Evolutionary conservation across 2,888 invertebrate species (phyloP).

Genomic region (Didymodactylos carnosus): DNA sequence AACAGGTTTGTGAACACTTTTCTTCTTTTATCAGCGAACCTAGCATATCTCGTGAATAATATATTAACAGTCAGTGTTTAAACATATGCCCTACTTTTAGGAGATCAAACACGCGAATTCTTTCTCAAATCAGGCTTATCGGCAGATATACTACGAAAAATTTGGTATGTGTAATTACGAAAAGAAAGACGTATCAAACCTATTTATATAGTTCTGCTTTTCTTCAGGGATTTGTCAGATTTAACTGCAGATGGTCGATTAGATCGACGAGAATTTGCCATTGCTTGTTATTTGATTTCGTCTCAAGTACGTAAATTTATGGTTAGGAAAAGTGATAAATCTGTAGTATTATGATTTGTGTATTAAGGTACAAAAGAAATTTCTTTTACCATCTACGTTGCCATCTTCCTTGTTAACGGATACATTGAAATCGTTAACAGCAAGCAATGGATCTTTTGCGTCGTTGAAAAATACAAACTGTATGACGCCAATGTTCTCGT

Average conservation of each 20-base stretch:
- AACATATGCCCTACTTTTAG: too few species aligned
- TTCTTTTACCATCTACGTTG: background rate
- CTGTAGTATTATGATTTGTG: background rate
- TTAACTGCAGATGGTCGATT: constrained; percentile 34
- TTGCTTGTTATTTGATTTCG: constrained; percentile 29
- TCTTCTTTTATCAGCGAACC: background rate
- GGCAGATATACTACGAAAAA: constrained; percentile 28
- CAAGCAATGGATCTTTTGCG: too few species aligned
- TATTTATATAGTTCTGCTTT: background rate
- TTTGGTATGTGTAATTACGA: constrained; percentile 28
- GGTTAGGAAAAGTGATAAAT: constrained; percentile 45
- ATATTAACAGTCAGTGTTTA: too few species aligned
- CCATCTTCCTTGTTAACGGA: too few species aligned
- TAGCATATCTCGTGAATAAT: too few species aligned
- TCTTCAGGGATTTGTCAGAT: constrained; percentile 29
- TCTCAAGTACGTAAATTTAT: constrained; percentile 20
- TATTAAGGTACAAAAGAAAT: background rate
- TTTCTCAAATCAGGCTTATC: constrained; percentile 32
- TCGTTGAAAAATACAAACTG: too few species aligned
- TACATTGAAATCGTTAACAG: too few species aligned
- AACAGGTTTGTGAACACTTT: background rate
- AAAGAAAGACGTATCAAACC: too few species aligned
- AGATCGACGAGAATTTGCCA: constrained; percentile 34
- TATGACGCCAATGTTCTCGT: too few species aligned
- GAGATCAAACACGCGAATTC: constrained; percentile 31